Conservation (phyloP, 92 coral and sea anemone species). For the Phenganax marumi region DNA sequence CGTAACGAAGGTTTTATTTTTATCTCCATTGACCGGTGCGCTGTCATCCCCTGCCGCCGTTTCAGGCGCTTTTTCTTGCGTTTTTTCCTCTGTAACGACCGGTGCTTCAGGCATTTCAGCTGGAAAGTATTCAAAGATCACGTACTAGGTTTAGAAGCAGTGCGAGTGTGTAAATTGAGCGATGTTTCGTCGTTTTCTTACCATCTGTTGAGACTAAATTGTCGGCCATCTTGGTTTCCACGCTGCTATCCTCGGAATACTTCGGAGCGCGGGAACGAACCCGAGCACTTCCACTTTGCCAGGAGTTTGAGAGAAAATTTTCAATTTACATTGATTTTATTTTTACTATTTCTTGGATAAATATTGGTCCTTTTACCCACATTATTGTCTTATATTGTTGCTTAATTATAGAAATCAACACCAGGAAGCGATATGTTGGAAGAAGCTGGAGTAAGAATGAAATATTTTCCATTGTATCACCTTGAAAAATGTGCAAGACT, state of each 20-base stretch:
- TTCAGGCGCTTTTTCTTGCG: slow-evolving; percentile 27
- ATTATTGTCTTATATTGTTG: slow-evolving; percentile 27
- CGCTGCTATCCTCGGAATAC: slow-evolving; percentile 2
- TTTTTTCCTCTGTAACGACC: slow-evolving; percentile 27
- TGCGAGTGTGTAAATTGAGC: not conserved
- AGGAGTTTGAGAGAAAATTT: too few relatives aligned
- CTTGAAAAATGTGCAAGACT: too few relatives aligned
- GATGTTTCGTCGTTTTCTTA: not conserved
- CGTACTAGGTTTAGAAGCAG: not conserved
- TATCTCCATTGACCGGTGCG: not conserved
- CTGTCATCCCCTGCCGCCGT: slow-evolving; percentile 4
- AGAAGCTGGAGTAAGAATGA: slow-evolving; percentile 75
- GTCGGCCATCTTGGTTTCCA: slow-evolving; percentile 45
- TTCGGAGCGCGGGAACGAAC: slow-evolving; percentile 21
- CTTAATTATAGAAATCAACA: slow-evolving; percentile 74
- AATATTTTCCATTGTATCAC: not conserved
- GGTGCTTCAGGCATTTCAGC: slow-evolving; percentile 37
- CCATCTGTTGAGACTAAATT: slow-evolving; percentile 28
- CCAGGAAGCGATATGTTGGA: slow-evolving; percentile 84
- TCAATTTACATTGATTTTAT: not conserved
- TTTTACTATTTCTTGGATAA: slow-evolving; percentile 32
- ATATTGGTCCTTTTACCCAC: slow-evolving; percentile 16
- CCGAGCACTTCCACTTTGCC: not conserved
- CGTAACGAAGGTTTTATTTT: slow-evolving; percentile 31
- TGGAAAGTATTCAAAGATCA: slow-evolving; percentile 6